Evolutionary conservation across 2,888 invertebrate genomes (phyloP).

Genomic region (Lampropteryx suffumata): DNA sequence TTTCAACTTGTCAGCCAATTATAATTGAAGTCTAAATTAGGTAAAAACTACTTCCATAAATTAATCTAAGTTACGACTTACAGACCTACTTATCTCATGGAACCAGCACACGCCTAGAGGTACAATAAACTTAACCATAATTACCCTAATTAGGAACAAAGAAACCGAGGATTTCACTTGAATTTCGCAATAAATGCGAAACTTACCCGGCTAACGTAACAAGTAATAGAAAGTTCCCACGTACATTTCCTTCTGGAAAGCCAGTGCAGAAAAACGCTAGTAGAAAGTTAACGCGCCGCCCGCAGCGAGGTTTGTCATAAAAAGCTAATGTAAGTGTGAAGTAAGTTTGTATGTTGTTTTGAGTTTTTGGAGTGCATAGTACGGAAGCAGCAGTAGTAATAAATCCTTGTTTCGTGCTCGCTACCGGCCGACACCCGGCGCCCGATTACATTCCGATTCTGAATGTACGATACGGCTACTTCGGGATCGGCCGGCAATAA

Average conservation of each 20-base stretch:
- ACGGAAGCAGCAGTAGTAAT: slow-evolving; percentile 49
- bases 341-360: slow-evolving; percentile 47
- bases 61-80: slow-evolving; percentile 5
- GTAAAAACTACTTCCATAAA: slow-evolving; percentile 3
- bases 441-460: slow-evolving; percentile 54
- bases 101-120: slow-evolving; percentile 8
- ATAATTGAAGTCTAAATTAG: slow-evolving; percentile 1
- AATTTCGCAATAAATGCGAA: slow-evolving; percentile 29
- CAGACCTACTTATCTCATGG: slow-evolving; percentile 6
- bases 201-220: slow-evolving; percentile 25
- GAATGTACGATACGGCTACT: slow-evolving; percentile 37
- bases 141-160: slow-evolving; percentile 23
- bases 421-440: slow-evolving; percentile 40
- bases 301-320: slow-evolving; percentile 39
- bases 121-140: slow-evolving; percentile 17
- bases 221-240: slow-evolving; percentile 32
- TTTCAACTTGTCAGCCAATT: slow-evolving; percentile 15
- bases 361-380: slow-evolving; percentile 51
- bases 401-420: slow-evolving; percentile 52
- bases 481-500: slow-evolving; percentile 39
- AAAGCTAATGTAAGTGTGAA: slow-evolving; percentile 43
- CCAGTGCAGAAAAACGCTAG: slow-evolving; percentile 29
- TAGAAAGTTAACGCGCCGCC: slow-evolving; percentile 26
- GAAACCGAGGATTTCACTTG: slow-evolving; percentile 23
- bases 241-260: slow-evolving; percentile 25